A percentile compares a stretch with the other conserved stretches of the same genome.
Evolutionary conservation across 2,113 vertebrate species (phyloP).

Genomic region (Irena cyanogastra): DNA sequence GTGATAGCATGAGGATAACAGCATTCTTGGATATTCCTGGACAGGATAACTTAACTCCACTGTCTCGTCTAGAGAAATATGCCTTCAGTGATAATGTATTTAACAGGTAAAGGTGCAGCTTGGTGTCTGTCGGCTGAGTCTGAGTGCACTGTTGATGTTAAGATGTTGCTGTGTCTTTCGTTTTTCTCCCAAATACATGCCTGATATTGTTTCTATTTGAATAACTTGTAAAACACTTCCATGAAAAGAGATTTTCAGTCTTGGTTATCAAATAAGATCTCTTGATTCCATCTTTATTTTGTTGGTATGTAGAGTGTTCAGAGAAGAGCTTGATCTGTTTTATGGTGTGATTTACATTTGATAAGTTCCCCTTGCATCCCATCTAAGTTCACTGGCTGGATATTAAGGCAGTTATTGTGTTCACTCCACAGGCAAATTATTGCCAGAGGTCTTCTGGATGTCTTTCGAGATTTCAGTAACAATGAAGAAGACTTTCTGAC

Average conservation of each 20-base stretch:
- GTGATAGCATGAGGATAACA: constrained; percentile 84
- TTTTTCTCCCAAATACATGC: not conserved
- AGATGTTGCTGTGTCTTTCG: not conserved
- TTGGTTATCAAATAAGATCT: not conserved
- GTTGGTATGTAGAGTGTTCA: not conserved
- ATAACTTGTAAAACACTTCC: not conserved
- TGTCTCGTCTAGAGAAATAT: constrained; percentile 85
- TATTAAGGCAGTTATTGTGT: not conserved
- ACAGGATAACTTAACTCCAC: constrained; percentile 83
- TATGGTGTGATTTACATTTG: not conserved
- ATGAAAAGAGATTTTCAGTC: not conserved
- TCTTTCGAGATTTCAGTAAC: constrained; percentile 85
- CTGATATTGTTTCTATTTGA: not conserved
- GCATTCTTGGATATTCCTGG: constrained; percentile 85
- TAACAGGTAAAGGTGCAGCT: too few species aligned
- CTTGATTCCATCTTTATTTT: not conserved
- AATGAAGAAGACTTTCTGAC: constrained; percentile 87
- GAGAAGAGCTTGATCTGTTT: not conserved
- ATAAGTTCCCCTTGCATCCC: not conserved
- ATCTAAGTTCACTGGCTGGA: not conserved
- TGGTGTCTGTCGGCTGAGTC: too few species aligned
- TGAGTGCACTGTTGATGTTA: not conserved
- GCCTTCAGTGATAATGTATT: constrained; percentile 89
- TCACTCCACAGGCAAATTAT: constrained; percentile 80
- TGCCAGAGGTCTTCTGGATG: constrained; percentile 83